These are phyloP conservation scores for Aplysia californica DNA, from an alignment of 1,140 invertebrate genomes.

Conservation along the genomic window DNA sequence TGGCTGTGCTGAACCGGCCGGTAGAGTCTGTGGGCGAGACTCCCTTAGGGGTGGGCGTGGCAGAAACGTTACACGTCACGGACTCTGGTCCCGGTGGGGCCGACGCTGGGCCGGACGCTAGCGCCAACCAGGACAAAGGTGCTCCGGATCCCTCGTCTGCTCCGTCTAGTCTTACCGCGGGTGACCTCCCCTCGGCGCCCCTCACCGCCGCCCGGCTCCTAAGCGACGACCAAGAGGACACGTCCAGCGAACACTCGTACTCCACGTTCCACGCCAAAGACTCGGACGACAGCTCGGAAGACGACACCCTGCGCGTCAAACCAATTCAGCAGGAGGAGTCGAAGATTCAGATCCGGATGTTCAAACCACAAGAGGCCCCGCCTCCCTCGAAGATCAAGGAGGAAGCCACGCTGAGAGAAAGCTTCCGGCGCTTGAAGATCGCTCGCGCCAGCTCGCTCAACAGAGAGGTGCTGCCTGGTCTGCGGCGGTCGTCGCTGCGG, in stretches of 20 bases:
- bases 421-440: slow-evolving; percentile 60
- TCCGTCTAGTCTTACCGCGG: not conserved
- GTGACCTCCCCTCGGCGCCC: not conserved
- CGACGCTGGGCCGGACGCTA: no score
- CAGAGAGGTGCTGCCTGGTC: slow-evolving; percentile 1
- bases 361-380: slow-evolving; percentile 56
- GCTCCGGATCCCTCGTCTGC: no score
- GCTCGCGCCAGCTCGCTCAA: slow-evolving; percentile 49
- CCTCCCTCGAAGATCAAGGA: slow-evolving; percentile 59
- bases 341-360: slow-evolving; percentile 55
- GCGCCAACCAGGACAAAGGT: no score
- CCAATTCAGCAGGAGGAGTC: slow-evolving; percentile 38
- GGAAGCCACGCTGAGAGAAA: slow-evolving; percentile 56
- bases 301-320: slow-evolving; percentile 35
- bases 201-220: no score
- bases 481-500: slow-evolving; percentile 8
- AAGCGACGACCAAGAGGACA: slow-evolving; percentile 46
- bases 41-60: no score
- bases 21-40: not conserved
- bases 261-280: slow-evolving; percentile 56
- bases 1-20: not conserved
- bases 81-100: no score
- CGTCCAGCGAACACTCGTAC: slow-evolving; percentile 58
- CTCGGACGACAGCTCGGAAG: slow-evolving; percentile 43
- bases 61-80: no score